Conservation (phyloP, 2,797 vertebrate genomes). For the Chloroceryle inda region DNA sequence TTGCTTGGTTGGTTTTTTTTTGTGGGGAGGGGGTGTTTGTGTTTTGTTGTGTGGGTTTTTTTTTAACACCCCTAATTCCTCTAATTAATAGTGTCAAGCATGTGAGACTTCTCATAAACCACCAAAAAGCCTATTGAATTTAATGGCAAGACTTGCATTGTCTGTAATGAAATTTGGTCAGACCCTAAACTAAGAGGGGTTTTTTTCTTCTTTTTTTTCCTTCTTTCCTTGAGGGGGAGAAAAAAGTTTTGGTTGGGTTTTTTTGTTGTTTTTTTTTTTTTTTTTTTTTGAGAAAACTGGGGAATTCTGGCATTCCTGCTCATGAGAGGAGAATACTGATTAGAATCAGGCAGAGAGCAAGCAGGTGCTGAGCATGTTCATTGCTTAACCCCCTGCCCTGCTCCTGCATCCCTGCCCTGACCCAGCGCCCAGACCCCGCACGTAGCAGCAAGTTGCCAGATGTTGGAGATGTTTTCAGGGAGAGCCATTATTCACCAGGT, state of each 20-base stretch:
- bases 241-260: neutral
- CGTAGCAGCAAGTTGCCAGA: conserved; percentile 45
- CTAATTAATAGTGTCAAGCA: conserved; percentile 29
- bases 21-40: too few relatives aligned
- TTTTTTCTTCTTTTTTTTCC: accelerated
- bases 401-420: conserved; percentile 39
- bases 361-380: conserved; percentile 60
- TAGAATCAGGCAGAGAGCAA: conserved; percentile 43
- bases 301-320: conserved; percentile 48
- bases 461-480: conserved; percentile 46
- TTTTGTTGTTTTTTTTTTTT: neutral
- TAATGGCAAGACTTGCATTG: neutral
- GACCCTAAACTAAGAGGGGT: neutral
- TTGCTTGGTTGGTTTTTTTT: neutral
- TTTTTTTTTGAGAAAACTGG: neutral
- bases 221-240: neutral
- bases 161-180: conserved; percentile 3
- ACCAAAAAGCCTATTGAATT: neutral
- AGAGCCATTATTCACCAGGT: neutral
- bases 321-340: conserved; percentile 41
- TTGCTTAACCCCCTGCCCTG: conserved; percentile 66
- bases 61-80: neutral
- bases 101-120: neutral
- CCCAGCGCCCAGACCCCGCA: neutral
- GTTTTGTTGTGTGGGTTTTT: neutral